These are phyloP conservation scores for Megalurothrips usitatus DNA, from an alignment of 2,888 invertebrate species.

Conservation along the genomic window DNA sequence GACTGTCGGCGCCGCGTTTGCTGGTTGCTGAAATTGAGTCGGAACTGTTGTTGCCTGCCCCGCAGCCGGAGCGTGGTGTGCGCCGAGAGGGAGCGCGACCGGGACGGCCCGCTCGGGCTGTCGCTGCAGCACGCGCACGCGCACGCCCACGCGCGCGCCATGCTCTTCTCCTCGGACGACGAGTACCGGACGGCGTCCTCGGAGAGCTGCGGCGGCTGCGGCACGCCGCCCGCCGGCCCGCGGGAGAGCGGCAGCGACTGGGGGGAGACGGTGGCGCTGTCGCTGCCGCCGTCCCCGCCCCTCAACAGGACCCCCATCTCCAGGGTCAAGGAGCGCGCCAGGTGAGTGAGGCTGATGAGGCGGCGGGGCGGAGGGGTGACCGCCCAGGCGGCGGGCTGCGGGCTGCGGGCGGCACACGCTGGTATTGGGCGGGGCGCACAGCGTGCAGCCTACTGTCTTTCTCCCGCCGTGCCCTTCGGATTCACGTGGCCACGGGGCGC, in stretches of 20 bases:
- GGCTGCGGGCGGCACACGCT: too few relatives aligned
- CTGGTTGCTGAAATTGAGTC: too few relatives aligned
- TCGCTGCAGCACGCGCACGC: not conserved
- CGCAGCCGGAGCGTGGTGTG: not conserved
- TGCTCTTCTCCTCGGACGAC: slow-evolving; percentile 78
- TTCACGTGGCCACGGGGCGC: too few relatives aligned
- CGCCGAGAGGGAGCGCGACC: not conserved
- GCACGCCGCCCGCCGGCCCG: slow-evolving; percentile 73
- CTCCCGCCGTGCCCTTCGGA: too few relatives aligned
- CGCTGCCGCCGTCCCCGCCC: slow-evolving; percentile 63
- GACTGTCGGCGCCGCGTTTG: too few relatives aligned
- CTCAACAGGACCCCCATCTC: slow-evolving; percentile 57
- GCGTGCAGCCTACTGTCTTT: too few relatives aligned
- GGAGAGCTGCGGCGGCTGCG: slow-evolving; percentile 47
- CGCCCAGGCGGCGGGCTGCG: too few relatives aligned
- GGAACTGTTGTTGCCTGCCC: too few relatives aligned
- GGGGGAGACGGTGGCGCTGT: slow-evolving; percentile 63
- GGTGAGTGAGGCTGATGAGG: slow-evolving; percentile 42
- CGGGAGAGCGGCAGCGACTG: slow-evolving; percentile 76
- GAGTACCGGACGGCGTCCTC: slow-evolving; percentile 85
- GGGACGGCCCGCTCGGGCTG: not conserved
- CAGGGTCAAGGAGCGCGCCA: slow-evolving; percentile 59
- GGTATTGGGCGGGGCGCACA: too few relatives aligned
- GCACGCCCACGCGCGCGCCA: slow-evolving; percentile 37
- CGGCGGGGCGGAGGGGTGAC: not conserved